phyloP scores from a whole-genome alignment of 2,113 vertebrate species.

The Caretta caretta region DNA sequence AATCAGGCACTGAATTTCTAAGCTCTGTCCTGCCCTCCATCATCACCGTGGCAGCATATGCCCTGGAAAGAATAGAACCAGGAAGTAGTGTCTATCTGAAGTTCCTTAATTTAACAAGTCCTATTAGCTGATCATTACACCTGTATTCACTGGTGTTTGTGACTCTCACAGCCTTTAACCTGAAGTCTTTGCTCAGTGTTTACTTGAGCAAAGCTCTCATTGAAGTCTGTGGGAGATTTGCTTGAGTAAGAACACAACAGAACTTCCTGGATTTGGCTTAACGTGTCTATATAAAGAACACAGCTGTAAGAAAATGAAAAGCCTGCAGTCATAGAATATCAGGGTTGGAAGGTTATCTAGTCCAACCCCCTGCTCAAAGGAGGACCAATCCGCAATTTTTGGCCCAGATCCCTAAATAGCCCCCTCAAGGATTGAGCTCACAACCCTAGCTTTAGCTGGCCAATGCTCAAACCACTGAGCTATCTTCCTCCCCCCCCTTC shows the following conservation, averaged over 20 bases:
- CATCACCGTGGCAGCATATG: neutral
- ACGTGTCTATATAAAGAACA: slow-evolving; percentile 34
- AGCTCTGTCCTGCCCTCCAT: neutral
- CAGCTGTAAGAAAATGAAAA: slow-evolving; percentile 43
- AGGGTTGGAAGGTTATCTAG: no score
- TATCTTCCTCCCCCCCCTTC: no score
- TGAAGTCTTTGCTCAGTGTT: neutral
- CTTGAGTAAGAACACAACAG: neutral
- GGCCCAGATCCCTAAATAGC: no score
- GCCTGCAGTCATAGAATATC: neutral
- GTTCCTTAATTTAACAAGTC: neutral
- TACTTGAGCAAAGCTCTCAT: neutral
- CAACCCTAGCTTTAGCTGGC: no score
- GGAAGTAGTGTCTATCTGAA: neutral
- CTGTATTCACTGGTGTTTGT: neutral
- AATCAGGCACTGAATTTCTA: neutral
- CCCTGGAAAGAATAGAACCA: neutral
- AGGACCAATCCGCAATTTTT: no score
- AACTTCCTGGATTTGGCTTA: slow-evolving; percentile 2
- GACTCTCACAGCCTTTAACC: neutral
- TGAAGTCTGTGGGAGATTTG: neutral
- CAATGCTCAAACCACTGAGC: no score
- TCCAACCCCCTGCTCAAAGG: no score
- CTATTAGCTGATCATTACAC: neutral
- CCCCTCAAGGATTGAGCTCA: no score